phyloP scores from a whole-genome alignment of 2,797 vertebrate species.

The Champsocephalus esox region DNA sequence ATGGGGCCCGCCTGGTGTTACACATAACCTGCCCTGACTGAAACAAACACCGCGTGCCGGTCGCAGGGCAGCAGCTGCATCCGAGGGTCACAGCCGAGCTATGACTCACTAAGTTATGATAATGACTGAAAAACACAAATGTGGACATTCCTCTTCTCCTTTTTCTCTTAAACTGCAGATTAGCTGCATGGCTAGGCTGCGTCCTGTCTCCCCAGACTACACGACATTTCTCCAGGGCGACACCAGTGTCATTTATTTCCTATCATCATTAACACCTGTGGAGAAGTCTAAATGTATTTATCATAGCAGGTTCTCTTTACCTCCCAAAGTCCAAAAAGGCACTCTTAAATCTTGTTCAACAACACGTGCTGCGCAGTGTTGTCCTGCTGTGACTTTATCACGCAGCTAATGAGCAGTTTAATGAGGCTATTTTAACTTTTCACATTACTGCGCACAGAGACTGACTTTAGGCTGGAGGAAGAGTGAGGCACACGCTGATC shows the following conservation, averaged over 20 bases:
- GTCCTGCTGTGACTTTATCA: constrained; percentile 46
- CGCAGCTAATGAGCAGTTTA: constrained; percentile 34
- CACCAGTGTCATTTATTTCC: constrained; percentile 13
- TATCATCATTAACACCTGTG: background rate
- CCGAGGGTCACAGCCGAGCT: constrained; percentile 44
- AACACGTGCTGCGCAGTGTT: constrained; percentile 15
- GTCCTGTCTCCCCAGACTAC: background rate
- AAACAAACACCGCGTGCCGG: constrained; percentile 59
- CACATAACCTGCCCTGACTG: constrained; percentile 27
- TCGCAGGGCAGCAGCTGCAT: constrained; percentile 28
- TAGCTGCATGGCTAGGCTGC: constrained; percentile 17
- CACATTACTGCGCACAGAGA: constrained; percentile 11
- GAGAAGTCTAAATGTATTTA: background rate
- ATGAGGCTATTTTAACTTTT: constrained; percentile 22
- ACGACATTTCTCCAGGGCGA: constrained; percentile 9
- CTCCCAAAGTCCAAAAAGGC: background rate
- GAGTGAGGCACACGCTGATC: background rate
- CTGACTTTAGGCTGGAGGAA: constrained; percentile 12
- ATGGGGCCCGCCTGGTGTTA: constrained; percentile 22
- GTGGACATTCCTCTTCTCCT: constrained; percentile 9
- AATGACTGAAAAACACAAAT: constrained; percentile 50
- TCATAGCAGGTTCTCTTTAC: background rate
- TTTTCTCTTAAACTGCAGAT: constrained; percentile 26
- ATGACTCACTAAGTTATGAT: constrained; percentile 54
- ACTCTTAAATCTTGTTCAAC: constrained; percentile 38